phyloP scores from a whole-genome alignment of 1,140 invertebrate species.

The Phthorimaea operculella region DNA sequence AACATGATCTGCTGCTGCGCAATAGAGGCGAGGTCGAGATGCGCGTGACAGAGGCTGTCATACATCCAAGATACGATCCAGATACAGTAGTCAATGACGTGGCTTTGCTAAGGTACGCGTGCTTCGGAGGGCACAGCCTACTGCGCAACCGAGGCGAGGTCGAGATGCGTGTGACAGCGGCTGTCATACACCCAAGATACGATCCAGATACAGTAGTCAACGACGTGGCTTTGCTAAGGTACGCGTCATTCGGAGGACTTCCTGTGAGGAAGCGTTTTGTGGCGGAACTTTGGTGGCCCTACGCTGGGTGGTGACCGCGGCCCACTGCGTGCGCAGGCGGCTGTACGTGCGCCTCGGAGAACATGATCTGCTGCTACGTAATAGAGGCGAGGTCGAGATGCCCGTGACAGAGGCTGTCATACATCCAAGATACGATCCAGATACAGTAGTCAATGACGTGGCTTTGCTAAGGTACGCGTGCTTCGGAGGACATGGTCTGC shows the following conservation, averaged over 20 bases:
- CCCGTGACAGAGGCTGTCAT: slow-evolving; percentile 77
- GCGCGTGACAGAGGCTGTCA: slow-evolving; percentile 75
- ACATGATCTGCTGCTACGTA: slow-evolving; percentile 48
- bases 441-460: slow-evolving; percentile 93
- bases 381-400: slow-evolving; percentile 71
- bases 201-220: too few species aligned
- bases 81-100: slow-evolving; percentile 94
- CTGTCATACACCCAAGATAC: too few species aligned
- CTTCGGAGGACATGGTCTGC: background rate
- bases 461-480: slow-evolving; percentile 76
- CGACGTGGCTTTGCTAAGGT: too few species aligned
- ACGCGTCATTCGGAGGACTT: too few species aligned
- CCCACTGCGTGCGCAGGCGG: slow-evolving; percentile 82
- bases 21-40: slow-evolving; percentile 71
- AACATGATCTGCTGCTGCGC: slow-evolving; percentile 64
- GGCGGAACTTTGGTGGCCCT: slow-evolving; percentile 89
- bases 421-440: slow-evolving; percentile 87
- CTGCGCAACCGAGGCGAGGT: too few species aligned
- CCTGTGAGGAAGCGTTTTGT: slow-evolving; percentile 92
- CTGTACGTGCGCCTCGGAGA: slow-evolving; percentile 88
- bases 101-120: slow-evolving; percentile 76
- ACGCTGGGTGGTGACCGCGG: slow-evolving; percentile 90
- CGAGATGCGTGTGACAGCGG: background rate
- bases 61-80: slow-evolving; percentile 87
- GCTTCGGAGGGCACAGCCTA: background rate